A percentile compares a stretch with the other conserved stretches of the same genome.
Conservation (phyloP, 2,888 invertebrate species). For the Mylabris sibirica region DNA sequence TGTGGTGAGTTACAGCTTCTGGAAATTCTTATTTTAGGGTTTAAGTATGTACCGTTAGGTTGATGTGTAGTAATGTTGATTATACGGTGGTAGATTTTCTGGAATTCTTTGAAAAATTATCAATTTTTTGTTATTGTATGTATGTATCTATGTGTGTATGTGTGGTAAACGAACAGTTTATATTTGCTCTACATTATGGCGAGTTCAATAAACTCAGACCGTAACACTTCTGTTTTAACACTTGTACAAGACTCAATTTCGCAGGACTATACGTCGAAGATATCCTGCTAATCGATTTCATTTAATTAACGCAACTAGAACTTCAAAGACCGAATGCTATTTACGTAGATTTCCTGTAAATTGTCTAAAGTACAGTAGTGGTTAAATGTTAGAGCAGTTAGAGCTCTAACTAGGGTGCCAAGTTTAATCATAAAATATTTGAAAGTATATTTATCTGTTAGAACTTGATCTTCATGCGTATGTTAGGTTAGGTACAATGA, state of each 20-base stretch:
- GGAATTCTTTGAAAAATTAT: not conserved
- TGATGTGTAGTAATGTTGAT: not conserved
- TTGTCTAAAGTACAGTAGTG: not conserved
- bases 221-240: slow-evolving; percentile 49
- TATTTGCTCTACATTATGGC: slow-evolving; percentile 46
- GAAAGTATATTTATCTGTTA: slow-evolving; percentile 42
- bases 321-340: not conserved
- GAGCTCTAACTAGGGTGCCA: slow-evolving; percentile 32
- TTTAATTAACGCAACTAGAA: not conserved
- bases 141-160: not conserved
- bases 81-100: not conserved
- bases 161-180: slow-evolving; percentile 4
- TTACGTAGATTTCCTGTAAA: not conserved
- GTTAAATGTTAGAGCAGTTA: not conserved
- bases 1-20: slow-evolving; percentile 14
- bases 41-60: slow-evolving; percentile 18
- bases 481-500: slow-evolving; percentile 53
- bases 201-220: slow-evolving; percentile 45
- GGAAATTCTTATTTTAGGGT: slow-evolving; percentile 13
- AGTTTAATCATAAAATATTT: slow-evolving; percentile 37
- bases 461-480: slow-evolving; percentile 47
- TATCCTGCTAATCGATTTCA: slow-evolving; percentile 5
- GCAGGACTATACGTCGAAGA: slow-evolving; percentile 13
- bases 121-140: not conserved
- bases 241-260: slow-evolving; percentile 31